Conservation (phyloP, 2,797 vertebrate species). For the Lutjanus campechanus region DNA sequence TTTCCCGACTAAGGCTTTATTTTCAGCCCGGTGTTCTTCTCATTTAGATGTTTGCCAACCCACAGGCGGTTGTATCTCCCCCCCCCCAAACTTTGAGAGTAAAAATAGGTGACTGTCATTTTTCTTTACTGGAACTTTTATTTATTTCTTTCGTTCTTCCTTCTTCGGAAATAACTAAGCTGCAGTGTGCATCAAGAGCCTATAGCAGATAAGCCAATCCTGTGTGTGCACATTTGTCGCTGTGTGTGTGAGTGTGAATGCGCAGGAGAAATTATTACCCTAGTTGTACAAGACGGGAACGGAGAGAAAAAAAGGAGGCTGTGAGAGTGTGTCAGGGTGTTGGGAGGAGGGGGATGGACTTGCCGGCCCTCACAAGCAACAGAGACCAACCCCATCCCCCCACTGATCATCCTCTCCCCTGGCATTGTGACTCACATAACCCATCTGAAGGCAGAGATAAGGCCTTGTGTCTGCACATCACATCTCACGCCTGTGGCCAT, state of each 20-base stretch:
- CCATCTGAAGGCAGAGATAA: constrained; percentile 70
- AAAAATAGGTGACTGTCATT: constrained; percentile 72
- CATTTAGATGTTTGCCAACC: constrained; percentile 60
- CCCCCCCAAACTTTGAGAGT: constrained; percentile 25
- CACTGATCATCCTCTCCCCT: constrained; percentile 48
- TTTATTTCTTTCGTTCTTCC: constrained; percentile 58
- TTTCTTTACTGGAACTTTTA: constrained; percentile 49
- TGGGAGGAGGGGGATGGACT: neutral
- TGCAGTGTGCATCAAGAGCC: constrained; percentile 49
- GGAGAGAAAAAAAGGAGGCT: constrained; percentile 3
- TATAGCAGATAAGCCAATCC: constrained; percentile 53
- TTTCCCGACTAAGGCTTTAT: constrained; percentile 37
- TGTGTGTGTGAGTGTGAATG: neutral
- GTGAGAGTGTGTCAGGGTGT: constrained; percentile 20
- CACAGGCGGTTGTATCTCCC: constrained; percentile 31
- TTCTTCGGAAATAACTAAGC: constrained; percentile 61
- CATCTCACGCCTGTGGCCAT: constrained; percentile 54
- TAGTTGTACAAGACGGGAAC: constrained; percentile 33
- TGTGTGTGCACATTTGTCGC: constrained; percentile 7
- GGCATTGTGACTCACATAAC: constrained; percentile 65
- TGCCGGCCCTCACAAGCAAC: constrained; percentile 15
- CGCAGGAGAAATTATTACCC: constrained; percentile 38
- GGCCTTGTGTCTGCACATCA: constrained; percentile 48
- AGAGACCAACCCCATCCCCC: neutral
- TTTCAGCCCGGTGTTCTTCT: constrained; percentile 22